phyloP scores from a whole-genome alignment of 2,888 invertebrate genomes.

The Pogonocherus hispidulus region DNA sequence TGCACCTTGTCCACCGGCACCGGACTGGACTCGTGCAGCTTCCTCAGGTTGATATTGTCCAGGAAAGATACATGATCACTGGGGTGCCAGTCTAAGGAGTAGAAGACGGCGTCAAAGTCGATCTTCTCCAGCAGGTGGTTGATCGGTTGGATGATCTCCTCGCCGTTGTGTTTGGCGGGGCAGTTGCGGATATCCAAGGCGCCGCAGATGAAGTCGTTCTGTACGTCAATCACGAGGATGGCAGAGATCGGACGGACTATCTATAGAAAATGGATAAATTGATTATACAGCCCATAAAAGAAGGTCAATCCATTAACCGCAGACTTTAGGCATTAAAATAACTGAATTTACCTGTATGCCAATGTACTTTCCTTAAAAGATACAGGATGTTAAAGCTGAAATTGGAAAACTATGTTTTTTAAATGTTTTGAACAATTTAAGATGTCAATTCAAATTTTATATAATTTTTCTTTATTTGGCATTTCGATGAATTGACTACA shows the following conservation, averaged over 20 bases:
- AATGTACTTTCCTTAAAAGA: too few relatives aligned
- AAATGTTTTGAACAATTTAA: too few relatives aligned
- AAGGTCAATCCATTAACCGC: too few relatives aligned
- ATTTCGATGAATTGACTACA: too few relatives aligned
- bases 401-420: too few relatives aligned
- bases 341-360: too few relatives aligned
- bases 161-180: conserved; percentile 90
- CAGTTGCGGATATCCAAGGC: conserved; percentile 92
- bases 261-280: conserved; percentile 38
- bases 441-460: too few relatives aligned
- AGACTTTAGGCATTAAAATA: too few relatives aligned
- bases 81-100: conserved; percentile 97
- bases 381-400: too few relatives aligned
- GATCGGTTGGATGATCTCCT: conserved; percentile 90
- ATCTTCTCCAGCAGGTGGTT: conserved; percentile 85
- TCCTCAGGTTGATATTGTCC: conserved; percentile 82
- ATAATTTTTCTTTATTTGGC: too few relatives aligned
- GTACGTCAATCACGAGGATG: conserved; percentile 94
- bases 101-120: conserved; percentile 88
- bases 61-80: conserved; percentile 95
- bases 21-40: conserved; percentile 79
- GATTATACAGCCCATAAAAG: too few relatives aligned
- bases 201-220: conserved; percentile 97
- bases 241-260: conserved; percentile 79
- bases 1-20: conserved; percentile 79